A percentile compares a stretch with the other conserved stretches of the same genome.
phyloP scores from a whole-genome alignment of 2,113 vertebrate species.

The Amphiprion ocellaris region DNA sequence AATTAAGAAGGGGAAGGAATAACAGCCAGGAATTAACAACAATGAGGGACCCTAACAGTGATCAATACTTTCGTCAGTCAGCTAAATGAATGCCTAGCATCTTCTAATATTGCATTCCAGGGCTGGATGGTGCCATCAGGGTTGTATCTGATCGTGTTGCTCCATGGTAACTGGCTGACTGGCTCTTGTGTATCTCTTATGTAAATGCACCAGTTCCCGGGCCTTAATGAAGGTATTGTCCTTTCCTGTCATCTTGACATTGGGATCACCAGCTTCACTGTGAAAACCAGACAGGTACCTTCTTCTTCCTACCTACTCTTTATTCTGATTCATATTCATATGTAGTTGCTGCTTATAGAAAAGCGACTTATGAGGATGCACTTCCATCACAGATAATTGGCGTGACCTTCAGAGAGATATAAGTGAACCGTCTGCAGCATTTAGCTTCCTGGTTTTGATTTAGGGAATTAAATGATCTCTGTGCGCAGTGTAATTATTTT shows the following conservation, averaged over 20 bases:
- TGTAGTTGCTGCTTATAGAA: conserved; percentile 22
- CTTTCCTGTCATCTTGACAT: conserved; percentile 75
- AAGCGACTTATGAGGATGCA: conserved; percentile 32
- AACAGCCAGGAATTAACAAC: too few relatives aligned
- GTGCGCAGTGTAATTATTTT: too few relatives aligned
- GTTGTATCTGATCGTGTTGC: conserved; percentile 3
- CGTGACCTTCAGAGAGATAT: conserved; percentile 59
- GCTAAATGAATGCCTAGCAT: conserved; percentile 30
- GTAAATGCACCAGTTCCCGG: conserved; percentile 48
- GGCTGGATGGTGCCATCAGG: neutral
- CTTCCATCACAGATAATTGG: conserved; percentile 70
- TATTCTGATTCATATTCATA: conserved; percentile 67
- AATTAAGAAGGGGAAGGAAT: too few relatives aligned
- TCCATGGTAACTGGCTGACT: conserved; percentile 47
- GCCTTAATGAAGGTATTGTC: conserved; percentile 71
- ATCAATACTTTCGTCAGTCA: neutral
- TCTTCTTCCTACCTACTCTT: conserved; percentile 23
- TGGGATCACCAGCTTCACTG: conserved; percentile 53
- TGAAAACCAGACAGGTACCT: conserved; percentile 46
- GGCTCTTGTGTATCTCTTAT: conserved; percentile 30
- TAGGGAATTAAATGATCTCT: too few relatives aligned
- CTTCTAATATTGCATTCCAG: neutral
- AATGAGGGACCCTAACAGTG: too few relatives aligned
- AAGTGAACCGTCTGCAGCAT: conserved; percentile 16
- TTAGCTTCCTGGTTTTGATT: neutral